Evolutionary conservation across 2,888 invertebrate species (phyloP).

Genomic region (Phania funesta): DNA sequence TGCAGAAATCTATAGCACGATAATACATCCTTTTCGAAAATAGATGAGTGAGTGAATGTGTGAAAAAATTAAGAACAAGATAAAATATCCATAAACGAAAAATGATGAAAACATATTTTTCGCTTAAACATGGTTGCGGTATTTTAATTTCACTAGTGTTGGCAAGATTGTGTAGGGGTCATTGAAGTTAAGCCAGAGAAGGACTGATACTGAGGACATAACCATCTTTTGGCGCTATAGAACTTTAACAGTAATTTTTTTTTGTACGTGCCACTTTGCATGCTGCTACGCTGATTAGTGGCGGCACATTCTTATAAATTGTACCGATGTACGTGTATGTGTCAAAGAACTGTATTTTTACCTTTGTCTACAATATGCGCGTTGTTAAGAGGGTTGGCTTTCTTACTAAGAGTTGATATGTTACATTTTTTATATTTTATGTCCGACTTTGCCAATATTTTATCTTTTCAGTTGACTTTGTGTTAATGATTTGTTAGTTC

Average conservation of each 20-base stretch:
- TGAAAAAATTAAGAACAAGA: slow-evolving; percentile 6
- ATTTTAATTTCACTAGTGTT: slow-evolving; percentile 14
- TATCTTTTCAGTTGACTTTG: slow-evolving; percentile 43
- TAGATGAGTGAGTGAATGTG: background rate
- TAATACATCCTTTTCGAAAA: slow-evolving; percentile 13
- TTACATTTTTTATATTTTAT: slow-evolving; percentile 9
- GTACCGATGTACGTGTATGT: slow-evolving; percentile 13
- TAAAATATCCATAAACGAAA: slow-evolving; percentile 14
- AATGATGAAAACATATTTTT: slow-evolving; percentile 52
- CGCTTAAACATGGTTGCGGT: slow-evolving; percentile 26
- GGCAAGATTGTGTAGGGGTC: slow-evolving; percentile 49
- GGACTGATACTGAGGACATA: slow-evolving; percentile 24
- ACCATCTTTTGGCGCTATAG: slow-evolving; percentile 37
- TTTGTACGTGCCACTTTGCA: slow-evolving; percentile 57
- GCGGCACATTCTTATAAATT: slow-evolving; percentile 44
- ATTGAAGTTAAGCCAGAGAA: slow-evolving; percentile 26
- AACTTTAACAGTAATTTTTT: background rate
- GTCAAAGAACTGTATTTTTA: background rate
- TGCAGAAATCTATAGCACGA: slow-evolving; percentile 17
- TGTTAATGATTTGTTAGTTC: slow-evolving; percentile 10
- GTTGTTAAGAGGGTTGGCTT: slow-evolving; percentile 5
- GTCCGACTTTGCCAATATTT: slow-evolving; percentile 23
- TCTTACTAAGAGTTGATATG: background rate
- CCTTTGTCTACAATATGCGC: background rate
- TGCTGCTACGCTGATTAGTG: slow-evolving; percentile 62